phyloP scores from a whole-genome alignment of 2,113 vertebrate species.

The Pygoscelis antarcticus region DNA sequence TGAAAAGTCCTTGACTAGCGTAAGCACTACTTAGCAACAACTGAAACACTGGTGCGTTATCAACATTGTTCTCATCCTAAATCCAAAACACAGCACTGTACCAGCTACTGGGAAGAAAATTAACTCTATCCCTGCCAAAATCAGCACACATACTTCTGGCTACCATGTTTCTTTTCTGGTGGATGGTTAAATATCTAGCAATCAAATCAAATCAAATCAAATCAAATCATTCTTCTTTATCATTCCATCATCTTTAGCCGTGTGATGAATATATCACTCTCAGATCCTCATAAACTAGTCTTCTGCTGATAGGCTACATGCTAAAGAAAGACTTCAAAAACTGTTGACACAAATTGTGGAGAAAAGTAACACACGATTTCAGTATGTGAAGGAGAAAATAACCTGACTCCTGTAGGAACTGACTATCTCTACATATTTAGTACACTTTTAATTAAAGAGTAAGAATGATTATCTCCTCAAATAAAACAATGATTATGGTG shows the following conservation, averaged over 20 bases:
- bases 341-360: not conserved
- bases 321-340: not conserved
- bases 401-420: not conserved
- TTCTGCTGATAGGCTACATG: not conserved
- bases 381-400: not conserved
- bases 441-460: not conserved
- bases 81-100: no score
- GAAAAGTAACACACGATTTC: not conserved
- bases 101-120: no score
- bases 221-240: not conserved
- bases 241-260: not conserved
- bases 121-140: no score
- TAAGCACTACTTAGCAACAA: no score
- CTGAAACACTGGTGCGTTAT: no score
- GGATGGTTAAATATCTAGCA: not conserved
- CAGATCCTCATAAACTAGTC: not conserved
- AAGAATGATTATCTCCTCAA: not conserved
- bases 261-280: not conserved
- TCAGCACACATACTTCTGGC: not conserved
- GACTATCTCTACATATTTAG: not conserved
- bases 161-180: not conserved
- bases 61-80: no score
- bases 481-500: not conserved
- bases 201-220: not conserved
- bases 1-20: no score